phyloP scores from a whole-genome alignment of 2,797 vertebrate genomes.

The Pelobates cultripes region DNA sequence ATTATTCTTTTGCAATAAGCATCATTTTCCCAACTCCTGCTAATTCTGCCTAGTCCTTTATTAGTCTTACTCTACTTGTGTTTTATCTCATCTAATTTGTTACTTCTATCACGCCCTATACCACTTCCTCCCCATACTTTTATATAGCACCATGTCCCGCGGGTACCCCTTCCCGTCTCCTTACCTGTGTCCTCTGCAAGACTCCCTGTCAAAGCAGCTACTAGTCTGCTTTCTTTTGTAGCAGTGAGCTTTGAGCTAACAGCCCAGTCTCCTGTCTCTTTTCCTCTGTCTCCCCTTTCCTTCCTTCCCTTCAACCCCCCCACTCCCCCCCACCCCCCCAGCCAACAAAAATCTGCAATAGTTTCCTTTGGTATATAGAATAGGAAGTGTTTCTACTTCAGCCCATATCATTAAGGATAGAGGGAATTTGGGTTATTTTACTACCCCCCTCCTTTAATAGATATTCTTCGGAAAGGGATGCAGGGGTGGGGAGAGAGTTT shows the following conservation, averaged over 20 bases:
- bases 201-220: not conserved
- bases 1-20: too few relatives aligned
- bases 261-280: conserved; percentile 1
- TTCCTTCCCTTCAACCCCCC: conserved; percentile 58
- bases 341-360: conserved; percentile 28
- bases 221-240: not conserved
- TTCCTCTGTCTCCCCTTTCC: conserved; percentile 32
- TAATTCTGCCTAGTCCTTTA: too few relatives aligned
- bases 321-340: conserved; percentile 23
- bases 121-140: too few relatives aligned
- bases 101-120: too few relatives aligned
- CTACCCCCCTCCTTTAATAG: not conserved
- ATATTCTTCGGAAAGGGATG: too few relatives aligned
- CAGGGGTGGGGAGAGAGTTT: not conserved
- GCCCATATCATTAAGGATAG: conserved; percentile 25
- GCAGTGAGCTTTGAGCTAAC: not conserved
- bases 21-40: too few relatives aligned
- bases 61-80: too few relatives aligned
- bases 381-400: conserved; percentile 53
- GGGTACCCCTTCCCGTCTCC: not conserved
- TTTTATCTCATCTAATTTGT: too few relatives aligned
- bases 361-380: conserved; percentile 67
- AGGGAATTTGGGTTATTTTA: conserved; percentile 4
- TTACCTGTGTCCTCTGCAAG: conserved; percentile 16
- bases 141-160: too few relatives aligned